phyloP scores from a whole-genome alignment of 2,888 invertebrate genomes.

The Agrypnus murinus region DNA sequence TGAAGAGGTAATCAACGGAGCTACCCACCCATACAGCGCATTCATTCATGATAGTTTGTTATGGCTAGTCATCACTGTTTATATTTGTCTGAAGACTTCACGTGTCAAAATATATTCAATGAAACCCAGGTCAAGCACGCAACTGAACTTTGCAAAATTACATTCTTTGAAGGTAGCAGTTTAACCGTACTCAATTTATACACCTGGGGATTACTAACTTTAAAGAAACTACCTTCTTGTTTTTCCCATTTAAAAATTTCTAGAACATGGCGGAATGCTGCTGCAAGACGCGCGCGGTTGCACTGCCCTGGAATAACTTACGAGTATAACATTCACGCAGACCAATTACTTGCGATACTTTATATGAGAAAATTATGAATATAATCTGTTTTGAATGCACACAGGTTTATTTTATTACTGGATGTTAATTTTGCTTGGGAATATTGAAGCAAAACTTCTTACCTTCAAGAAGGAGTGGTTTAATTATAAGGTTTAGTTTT shows the following conservation, averaged over 20 bases:
- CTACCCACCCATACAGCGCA: too few species aligned
- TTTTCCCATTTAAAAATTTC: slow-evolving; percentile 9
- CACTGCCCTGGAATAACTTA: neutral
- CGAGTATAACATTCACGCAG: neutral
- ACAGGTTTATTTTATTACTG: too few species aligned
- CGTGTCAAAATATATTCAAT: slow-evolving; percentile 3
- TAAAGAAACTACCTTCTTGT: slow-evolving; percentile 1
- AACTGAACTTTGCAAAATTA: slow-evolving; percentile 14
- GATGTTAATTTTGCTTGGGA: too few species aligned
- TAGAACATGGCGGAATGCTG: slow-evolving; percentile 5
- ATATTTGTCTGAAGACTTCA: neutral
- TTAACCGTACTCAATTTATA: slow-evolving; percentile 20
- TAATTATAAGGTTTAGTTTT: too few species aligned
- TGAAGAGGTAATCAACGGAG: too few species aligned
- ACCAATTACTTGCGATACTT: neutral
- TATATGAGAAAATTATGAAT: too few species aligned
- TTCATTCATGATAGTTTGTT: too few species aligned
- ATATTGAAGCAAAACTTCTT: too few species aligned
- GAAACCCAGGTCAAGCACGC: slow-evolving; percentile 26
- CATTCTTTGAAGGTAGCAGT: slow-evolving; percentile 16
- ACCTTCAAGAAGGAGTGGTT: too few species aligned
- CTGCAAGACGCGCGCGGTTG: neutral
- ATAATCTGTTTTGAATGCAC: too few species aligned
- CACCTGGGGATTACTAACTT: slow-evolving; percentile 19
- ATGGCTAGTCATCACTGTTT: too few species aligned